Conservation (phyloP, 1,140 invertebrate species). For the Eueides isabella region DNA sequence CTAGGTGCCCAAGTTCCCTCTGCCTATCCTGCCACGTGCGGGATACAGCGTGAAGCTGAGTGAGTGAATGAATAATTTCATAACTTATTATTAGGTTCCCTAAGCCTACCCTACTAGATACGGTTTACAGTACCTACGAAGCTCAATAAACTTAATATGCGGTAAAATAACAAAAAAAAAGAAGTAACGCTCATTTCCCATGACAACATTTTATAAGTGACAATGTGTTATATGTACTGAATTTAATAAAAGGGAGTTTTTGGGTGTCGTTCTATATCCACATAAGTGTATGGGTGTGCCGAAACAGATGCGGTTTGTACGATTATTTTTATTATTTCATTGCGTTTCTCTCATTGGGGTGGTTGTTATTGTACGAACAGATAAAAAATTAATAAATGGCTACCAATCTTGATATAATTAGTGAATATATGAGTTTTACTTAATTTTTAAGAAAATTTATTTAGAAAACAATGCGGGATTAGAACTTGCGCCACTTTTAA, state of each 20-base stretch:
- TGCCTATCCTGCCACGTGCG: too few species aligned
- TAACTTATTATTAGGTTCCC: background rate
- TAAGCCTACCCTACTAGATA: background rate
- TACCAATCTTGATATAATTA: constrained; percentile 5
- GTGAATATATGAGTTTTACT: too few species aligned
- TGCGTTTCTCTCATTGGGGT: constrained; percentile 32
- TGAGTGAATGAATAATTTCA: too few species aligned
- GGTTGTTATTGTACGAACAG: background rate
- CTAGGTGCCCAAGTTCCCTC: too few species aligned
- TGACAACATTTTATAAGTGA: constrained; percentile 1
- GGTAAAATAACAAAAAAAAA: background rate
- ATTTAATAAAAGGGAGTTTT: constrained; percentile 12
- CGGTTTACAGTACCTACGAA: background rate
- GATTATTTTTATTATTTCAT: constrained; percentile 27
- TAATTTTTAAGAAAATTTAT: too few species aligned
- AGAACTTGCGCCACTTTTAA: too few species aligned
- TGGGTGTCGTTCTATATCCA: constrained; percentile 23
- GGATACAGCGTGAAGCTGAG: too few species aligned
- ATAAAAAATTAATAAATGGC: background rate
- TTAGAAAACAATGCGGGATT: too few species aligned
- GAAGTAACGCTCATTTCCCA: background rate
- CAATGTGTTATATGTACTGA: constrained; percentile 12
- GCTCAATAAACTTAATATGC: background rate
- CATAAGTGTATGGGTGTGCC: constrained; percentile 60
- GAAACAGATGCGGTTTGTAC: constrained; percentile 56